Conservation (phyloP, 2,888 invertebrate species). For the Amphipoea lucens region DNA sequence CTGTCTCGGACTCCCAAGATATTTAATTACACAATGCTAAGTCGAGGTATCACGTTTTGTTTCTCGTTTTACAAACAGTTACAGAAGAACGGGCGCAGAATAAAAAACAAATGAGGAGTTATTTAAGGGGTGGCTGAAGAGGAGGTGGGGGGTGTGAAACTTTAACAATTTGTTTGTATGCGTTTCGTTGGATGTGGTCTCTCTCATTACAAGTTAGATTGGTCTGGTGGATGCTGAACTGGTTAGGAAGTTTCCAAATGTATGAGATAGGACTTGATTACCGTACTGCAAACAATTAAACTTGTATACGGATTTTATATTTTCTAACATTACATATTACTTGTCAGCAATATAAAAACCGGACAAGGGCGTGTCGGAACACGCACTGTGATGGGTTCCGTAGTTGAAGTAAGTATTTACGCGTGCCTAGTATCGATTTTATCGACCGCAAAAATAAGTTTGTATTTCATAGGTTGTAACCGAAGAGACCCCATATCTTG, state of each 20-base stretch:
- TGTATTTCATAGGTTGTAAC: not conserved
- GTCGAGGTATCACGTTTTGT: slow-evolving; percentile 11
- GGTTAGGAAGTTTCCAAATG: not conserved
- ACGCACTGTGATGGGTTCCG: not conserved
- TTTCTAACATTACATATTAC: not conserved
- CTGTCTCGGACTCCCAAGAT: not conserved
- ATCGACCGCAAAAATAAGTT: not conserved
- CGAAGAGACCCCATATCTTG: not conserved
- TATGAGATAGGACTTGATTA: not conserved
- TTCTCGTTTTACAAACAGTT: slow-evolving; percentile 51
- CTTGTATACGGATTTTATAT: not conserved
- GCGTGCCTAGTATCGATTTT: not conserved
- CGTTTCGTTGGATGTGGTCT: not conserved
- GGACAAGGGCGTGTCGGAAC: not conserved
- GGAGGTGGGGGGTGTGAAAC: not conserved
- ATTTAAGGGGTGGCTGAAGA: not conserved
- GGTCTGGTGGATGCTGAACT: not conserved
- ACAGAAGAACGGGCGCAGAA: slow-evolving; percentile 39
- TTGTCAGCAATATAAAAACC: not conserved
- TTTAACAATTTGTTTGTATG: slow-evolving; percentile 24
- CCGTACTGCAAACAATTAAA: not conserved
- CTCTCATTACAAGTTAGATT: slow-evolving; percentile 19
- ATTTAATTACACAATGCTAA: slow-evolving; percentile 22
- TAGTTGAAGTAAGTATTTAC: not conserved
- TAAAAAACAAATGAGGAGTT: slow-evolving; percentile 35